A percentile compares a stretch with the other conserved stretches of the same genome.
Evolutionary conservation across 2,113 vertebrate species (phyloP).

Genomic region (Barbus barbus): DNA sequence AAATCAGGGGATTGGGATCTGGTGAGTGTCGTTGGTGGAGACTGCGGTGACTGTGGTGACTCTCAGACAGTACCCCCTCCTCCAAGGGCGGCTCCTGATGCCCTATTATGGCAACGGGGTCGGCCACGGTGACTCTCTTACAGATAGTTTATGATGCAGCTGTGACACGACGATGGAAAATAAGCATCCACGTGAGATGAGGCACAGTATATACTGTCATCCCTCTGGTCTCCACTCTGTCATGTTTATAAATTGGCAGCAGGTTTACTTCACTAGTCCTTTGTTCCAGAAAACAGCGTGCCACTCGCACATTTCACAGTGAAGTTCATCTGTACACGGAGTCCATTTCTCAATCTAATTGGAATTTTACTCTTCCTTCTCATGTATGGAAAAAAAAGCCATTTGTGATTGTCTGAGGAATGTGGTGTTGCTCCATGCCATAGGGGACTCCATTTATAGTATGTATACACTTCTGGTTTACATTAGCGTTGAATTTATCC

Average conservation of each 20-base stretch:
- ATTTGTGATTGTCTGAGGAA: constrained; percentile 28
- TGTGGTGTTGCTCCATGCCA: constrained; percentile 1
- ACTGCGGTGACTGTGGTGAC: too few relatives aligned
- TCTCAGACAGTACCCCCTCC: too few relatives aligned
- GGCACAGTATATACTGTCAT: background rate
- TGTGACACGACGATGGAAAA: background rate
- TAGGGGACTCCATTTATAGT: background rate
- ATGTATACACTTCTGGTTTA: background rate
- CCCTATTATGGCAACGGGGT: too few relatives aligned
- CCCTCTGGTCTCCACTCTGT: background rate
- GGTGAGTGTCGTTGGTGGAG: too few relatives aligned
- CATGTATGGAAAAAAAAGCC: constrained; percentile 20
- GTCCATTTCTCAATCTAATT: constrained; percentile 30
- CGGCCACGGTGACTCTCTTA: too few relatives aligned
- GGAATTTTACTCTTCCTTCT: background rate
- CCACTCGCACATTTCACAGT: constrained; percentile 17
- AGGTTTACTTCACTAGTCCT: constrained; percentile 31
- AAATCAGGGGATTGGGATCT: too few relatives aligned
- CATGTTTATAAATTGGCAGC: constrained; percentile 21
- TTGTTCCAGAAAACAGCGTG: constrained; percentile 32
- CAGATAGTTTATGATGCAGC: constrained; percentile 37
- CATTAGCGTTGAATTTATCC: constrained; percentile 9
- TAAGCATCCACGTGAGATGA: constrained; percentile 21
- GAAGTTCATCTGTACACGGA: constrained; percentile 16
- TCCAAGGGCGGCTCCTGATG: too few relatives aligned